Conservation (phyloP, 2,797 vertebrate genomes). For the Kryptopterus vitreolus region DNA sequence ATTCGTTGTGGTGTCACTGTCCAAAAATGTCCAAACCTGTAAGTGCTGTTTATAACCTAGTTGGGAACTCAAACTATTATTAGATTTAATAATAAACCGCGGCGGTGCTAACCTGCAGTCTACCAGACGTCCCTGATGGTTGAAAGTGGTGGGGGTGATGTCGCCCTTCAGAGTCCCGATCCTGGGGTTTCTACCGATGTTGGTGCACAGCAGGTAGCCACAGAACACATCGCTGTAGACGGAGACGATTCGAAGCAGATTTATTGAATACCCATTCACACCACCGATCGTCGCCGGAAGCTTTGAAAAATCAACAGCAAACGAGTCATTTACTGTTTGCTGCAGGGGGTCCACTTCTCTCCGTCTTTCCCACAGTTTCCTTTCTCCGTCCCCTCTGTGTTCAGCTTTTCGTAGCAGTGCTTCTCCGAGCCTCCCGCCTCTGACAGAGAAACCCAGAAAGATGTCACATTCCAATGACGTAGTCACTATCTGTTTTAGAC, state of each 20-base stretch:
- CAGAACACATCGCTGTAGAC: constrained; percentile 82
- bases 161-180: constrained; percentile 85
- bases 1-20: too few species aligned
- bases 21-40: too few species aligned
- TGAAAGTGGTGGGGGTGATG: constrained; percentile 84
- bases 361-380: constrained; percentile 86
- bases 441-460: constrained; percentile 51
- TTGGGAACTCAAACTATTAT: not conserved
- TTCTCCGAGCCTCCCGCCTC: constrained; percentile 85
- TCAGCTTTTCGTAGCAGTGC: constrained; percentile 87
- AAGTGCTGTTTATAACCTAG: not conserved
- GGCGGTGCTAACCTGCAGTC: constrained; percentile 81
- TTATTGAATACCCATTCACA: not conserved
- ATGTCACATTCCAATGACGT: not conserved
- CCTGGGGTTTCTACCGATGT: constrained; percentile 78
- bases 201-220: constrained; percentile 85
- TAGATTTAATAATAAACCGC: not conserved
- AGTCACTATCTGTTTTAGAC: not conserved
- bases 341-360: constrained; percentile 84
- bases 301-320: not conserved
- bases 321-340: constrained; percentile 81
- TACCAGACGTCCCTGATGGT: constrained; percentile 85
- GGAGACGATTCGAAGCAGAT: constrained; percentile 22
- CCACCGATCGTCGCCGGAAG: not conserved
- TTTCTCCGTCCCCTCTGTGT: constrained; percentile 86